Base-by-base conservation (phyloP, 2,113 vertebrate genomes). In the Notiomystis cincta region DNA sequence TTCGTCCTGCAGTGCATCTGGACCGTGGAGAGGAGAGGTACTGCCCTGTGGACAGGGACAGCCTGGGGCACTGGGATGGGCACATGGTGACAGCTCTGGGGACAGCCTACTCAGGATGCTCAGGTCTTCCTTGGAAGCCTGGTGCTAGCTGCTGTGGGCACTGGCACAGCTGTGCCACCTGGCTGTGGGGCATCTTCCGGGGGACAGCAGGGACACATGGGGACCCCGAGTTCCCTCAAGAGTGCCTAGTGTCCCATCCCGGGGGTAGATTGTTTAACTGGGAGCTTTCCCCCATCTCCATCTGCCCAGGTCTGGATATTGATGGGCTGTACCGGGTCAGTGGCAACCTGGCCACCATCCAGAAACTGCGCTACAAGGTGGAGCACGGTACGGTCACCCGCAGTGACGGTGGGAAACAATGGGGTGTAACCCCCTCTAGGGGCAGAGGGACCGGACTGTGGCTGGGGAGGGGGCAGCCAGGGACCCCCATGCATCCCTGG, bases 301-400 rank as follows among this genome's bases (percentile, higher is more conserved):
- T 7, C 14, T 44, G 69, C 70, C 66, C 77, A 99, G 99, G 99
- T 92, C 94, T 99, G 95, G 99, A 98, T 89, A 99, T 99, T 2
- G 99, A 99, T 4, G 99, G 99, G 30, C 97, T 99, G 45, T 99
- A 99, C 96, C 98, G 99, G 90, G 98, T 99, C 93, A 99, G 99
- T 8, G 99, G 99, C 40, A 99, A 99, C 97, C 96, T 99, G 72
- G 99, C 99, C 21, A 98, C 99, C 87, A 99, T 99, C 90, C 99
- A 99, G 98, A 99, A 99, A 64, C 98, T 99, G 60, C 99, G 99
- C 94, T 98, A 98, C 95, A 99, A 98, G 62, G 99, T 99, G 48
- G 99, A 99, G 96, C 99, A 99, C 0, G 99, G 99, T 99, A 98
- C 95, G 96, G 76, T 30, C 58, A 64, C 72, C 48, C 0, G 0